Evolutionary conservation across 2,888 invertebrate genomes (phyloP).

Genomic region (Spodoptera picta): DNA sequence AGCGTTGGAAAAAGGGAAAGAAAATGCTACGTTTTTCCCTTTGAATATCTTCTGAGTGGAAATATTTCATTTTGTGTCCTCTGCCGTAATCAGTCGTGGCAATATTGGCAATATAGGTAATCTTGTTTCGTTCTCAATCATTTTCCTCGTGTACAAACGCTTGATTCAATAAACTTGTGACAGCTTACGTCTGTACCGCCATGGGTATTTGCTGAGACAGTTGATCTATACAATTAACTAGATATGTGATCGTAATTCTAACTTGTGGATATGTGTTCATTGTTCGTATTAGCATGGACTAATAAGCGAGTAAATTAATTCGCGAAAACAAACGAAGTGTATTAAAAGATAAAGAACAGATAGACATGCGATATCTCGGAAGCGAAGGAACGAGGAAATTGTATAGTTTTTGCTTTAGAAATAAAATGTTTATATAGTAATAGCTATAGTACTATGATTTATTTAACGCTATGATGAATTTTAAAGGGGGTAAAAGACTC

Average conservation of each 20-base stretch:
- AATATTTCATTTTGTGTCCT: slow-evolving; percentile 47
- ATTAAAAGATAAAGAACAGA: slow-evolving; percentile 4
- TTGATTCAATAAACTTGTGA: slow-evolving; percentile 56
- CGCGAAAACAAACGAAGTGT: slow-evolving; percentile 20
- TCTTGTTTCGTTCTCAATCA: slow-evolving; percentile 57
- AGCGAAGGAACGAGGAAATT: slow-evolving; percentile 24
- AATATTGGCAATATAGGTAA: slow-evolving; percentile 59
- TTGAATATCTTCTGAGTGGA: slow-evolving; percentile 44
- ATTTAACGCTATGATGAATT: no score
- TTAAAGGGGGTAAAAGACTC: no score
- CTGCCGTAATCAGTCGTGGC: slow-evolving; percentile 52
- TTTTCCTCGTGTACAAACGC: slow-evolving; percentile 48
- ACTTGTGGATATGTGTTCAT: neutral
- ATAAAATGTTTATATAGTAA: neutral
- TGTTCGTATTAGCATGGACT: neutral
- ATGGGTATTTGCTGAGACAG: slow-evolving; percentile 27
- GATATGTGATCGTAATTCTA: neutral
- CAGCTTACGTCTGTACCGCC: slow-evolving; percentile 32
- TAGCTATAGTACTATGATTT: no score
- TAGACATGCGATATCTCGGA: slow-evolving; percentile 14
- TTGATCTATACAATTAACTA: slow-evolving; percentile 13
- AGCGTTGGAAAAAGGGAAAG: slow-evolving; percentile 33
- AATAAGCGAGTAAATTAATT: slow-evolving; percentile 7
- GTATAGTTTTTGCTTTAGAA: no score
- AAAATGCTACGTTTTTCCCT: slow-evolving; percentile 23